Percentiles rank a stretch among this genome's conserved stretches.
Conservation (phyloP, 2,888 invertebrate species). For the Melinaea marsaeus region DNA sequence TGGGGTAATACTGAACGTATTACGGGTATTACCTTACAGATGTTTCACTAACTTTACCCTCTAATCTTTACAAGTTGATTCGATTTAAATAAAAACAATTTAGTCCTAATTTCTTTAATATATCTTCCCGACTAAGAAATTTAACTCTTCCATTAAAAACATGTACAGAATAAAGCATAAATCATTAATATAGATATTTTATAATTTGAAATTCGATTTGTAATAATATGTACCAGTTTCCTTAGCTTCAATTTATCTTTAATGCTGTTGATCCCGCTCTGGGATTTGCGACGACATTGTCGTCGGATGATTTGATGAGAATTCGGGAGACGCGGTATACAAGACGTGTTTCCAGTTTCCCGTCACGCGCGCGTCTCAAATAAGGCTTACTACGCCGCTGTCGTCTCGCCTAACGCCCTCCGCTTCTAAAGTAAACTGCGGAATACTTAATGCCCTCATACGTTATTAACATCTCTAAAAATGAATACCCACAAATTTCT, state of each 20-base stretch:
- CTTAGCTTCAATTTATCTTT: constrained; percentile 68
- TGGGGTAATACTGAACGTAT: constrained; percentile 51
- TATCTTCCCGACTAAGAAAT: background rate
- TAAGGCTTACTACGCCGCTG: constrained; percentile 69
- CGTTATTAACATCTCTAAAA: constrained; percentile 36
- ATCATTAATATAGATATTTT: background rate
- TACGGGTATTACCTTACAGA: constrained; percentile 61
- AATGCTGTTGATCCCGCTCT: constrained; percentile 71
- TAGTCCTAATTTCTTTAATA: background rate
- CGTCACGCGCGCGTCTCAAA: constrained; percentile 74
- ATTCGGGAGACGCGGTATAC: constrained; percentile 64
- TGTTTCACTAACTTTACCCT: constrained; percentile 56
- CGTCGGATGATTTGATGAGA: constrained; percentile 75
- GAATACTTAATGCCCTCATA: constrained; percentile 67
- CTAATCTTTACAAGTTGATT: constrained; percentile 11
- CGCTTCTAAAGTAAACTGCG: constrained; percentile 62
- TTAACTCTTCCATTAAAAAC: background rate
- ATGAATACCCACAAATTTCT: constrained; percentile 26
- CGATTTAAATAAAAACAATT: constrained; percentile 12
- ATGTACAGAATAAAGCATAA: background rate
- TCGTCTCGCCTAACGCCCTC: constrained; percentile 52
- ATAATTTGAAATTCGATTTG: constrained; percentile 17
- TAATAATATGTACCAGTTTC: constrained; percentile 37
- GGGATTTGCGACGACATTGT: constrained; percentile 74
- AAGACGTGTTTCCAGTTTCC: constrained; percentile 70